phyloP scores from a whole-genome alignment of 2,797 vertebrate species.

The Xerus rutilus region DNA sequence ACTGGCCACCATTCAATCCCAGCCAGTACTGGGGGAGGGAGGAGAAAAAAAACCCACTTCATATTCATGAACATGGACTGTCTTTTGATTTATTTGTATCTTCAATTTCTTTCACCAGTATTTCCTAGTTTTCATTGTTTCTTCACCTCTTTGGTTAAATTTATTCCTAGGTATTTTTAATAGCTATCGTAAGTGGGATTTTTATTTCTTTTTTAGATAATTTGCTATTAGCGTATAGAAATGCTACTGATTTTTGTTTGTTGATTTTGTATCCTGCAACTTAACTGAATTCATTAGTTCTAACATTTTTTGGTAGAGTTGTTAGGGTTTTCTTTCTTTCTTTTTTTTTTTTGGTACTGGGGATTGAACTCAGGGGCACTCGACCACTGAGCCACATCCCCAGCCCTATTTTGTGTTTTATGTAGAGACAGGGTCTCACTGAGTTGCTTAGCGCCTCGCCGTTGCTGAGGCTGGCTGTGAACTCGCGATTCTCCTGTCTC shows the following conservation, averaged over 20 bases:
- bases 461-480: no score
- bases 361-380: no score
- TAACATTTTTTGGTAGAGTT: neutral
- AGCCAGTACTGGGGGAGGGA: no score
- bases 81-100: neutral
- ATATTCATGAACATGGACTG: neutral
- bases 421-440: no score
- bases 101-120: neutral
- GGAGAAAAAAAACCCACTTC: neutral
- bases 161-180: neutral
- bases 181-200: neutral
- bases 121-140: neutral
- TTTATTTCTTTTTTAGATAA: neutral
- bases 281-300: neutral
- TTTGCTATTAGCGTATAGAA: neutral
- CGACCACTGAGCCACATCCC: no score
- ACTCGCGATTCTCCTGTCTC: no score
- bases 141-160: neutral
- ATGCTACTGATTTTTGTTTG: neutral
- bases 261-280: neutral
- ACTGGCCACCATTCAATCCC: no score
- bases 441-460: no score
- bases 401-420: no score
- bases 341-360: no score
- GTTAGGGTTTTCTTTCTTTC: neutral